Conservation (phyloP, 2,113 vertebrate genomes). For the Gila orcuttii region DNA sequence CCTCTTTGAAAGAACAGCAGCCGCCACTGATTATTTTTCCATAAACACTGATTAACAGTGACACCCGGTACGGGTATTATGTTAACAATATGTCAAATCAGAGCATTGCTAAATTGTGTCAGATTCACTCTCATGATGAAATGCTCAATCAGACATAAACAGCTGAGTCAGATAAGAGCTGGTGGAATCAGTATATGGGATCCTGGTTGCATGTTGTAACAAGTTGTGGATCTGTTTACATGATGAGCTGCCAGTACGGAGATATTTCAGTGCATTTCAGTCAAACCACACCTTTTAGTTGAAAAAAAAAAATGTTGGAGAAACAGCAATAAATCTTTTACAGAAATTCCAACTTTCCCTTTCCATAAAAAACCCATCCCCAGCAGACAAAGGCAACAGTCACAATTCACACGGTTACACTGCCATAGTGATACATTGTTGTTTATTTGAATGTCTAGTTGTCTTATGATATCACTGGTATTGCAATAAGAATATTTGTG, state of each 20-base stretch:
- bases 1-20: too few species aligned
- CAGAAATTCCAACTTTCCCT: background rate
- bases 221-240: conserved; percentile 16
- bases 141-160: background rate
- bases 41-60: conserved; percentile 1
- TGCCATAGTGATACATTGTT: background rate
- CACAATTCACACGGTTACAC: background rate
- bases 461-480: background rate
- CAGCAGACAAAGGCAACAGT: background rate
- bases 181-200: background rate
- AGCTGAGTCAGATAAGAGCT: conserved; percentile 17
- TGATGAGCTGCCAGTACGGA: background rate
- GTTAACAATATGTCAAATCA: background rate
- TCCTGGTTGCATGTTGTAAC: conserved; percentile 3
- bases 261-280: conserved; percentile 3
- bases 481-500: background rate
- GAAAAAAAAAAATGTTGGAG: background rate
- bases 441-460: background rate
- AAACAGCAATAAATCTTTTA: background rate
- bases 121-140: background rate
- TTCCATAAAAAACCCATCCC: background rate
- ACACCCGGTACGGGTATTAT: background rate
- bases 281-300: conserved; percentile 47
- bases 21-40: background rate
- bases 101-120: background rate